Evolutionary conservation across 2,888 invertebrate species (phyloP), one percentile per base, ranked within the genome.

Genomic region (Monopis laevigella): DNA sequence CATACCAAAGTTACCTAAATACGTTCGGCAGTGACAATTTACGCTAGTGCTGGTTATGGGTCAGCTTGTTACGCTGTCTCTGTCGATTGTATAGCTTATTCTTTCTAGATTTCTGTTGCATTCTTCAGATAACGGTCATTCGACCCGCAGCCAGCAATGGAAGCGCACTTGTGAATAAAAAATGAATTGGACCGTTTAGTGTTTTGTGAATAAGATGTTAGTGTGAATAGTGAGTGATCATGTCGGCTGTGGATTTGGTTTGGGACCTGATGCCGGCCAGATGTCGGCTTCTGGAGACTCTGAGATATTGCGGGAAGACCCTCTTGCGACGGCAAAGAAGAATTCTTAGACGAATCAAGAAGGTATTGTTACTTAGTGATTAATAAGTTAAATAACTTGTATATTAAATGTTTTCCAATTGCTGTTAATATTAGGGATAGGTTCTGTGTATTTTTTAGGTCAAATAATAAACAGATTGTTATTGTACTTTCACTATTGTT

Each of bases 241-340:
- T 47, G 52, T 48, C 45, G 43, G 46, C 38, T 12, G 53, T 47
- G 43, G 45, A 32, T 14, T 51, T 47, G 8, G 49, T 53, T 44
- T 54, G 53, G 68, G 73, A 78, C 50, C 49, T 82, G 53, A 60
- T 81, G 65, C 80, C 74, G 50, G 65, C 66, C 41, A 58, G 73
- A 53, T 63, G 70, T 53, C 63, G 71, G 18, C 77, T 77, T 75
- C 71, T 82, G 36, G 77, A 78, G 54, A 73, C 80, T 32, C 54
- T 81, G 53, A 58, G 77, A 39, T 65, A 74, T 46, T 82, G 81
- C 54, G 81, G 80, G 29, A 81, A 81, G 51, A 77, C 80, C 12
- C 59, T 82, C 44, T 60, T 82, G 56, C 62, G 77, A 10, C 64
- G 80, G 27, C 80, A 81, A 50, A 59, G 80, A 29, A 58, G 74